These are phyloP conservation scores for Saguinus imperator DNA, from an alignment of 2,113 vertebrate species.

Conservation along the genomic window DNA sequence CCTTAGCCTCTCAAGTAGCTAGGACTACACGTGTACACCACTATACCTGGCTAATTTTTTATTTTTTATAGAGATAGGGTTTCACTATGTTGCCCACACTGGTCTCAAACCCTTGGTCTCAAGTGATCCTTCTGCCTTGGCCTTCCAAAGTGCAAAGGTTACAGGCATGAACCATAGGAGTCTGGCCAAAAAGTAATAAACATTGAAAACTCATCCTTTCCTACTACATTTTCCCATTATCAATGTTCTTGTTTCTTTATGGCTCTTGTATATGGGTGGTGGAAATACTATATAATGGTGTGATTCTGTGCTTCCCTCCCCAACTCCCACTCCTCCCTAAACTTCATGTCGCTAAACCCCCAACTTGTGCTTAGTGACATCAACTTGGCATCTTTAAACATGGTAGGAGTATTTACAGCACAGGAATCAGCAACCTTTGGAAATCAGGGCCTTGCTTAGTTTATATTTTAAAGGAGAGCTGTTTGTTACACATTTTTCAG, in stretches of 20 bases:
- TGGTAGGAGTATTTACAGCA: background rate
- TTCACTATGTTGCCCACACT: background rate
- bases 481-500: background rate
- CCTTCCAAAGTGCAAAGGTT: background rate
- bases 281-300: background rate
- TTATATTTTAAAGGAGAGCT: background rate
- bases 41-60: background rate
- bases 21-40: background rate
- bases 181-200: background rate
- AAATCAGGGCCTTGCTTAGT: background rate
- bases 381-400: background rate
- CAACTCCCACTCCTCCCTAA: background rate
- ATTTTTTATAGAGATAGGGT: background rate
- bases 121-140: background rate
- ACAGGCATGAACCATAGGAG: background rate
- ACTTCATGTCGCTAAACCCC: background rate
- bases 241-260: background rate
- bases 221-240: background rate
- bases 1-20: background rate
- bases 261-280: background rate
- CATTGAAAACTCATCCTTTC: background rate
- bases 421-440: background rate
- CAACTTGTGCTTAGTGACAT: background rate
- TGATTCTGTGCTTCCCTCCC: background rate
- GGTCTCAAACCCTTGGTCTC: background rate